Evolutionary conservation across 2,797 vertebrate genomes (phyloP).

Genomic region (Spea hammondii): DNA sequence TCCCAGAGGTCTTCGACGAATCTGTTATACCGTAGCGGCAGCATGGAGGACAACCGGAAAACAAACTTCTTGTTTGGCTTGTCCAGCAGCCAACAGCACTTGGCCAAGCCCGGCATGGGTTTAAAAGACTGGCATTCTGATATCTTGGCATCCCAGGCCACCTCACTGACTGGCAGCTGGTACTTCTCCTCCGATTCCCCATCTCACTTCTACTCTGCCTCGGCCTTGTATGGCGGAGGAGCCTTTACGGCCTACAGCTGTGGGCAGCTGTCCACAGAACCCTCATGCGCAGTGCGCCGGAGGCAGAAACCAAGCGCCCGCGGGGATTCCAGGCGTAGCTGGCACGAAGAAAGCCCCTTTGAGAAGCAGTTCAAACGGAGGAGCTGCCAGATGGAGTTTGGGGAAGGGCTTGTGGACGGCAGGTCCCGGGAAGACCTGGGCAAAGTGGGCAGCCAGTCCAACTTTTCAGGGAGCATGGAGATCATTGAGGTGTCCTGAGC

Average conservation of each 20-base stretch:
- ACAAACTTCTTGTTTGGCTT: slow-evolving; percentile 80
- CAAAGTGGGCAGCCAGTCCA: slow-evolving; percentile 80
- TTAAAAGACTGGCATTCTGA: slow-evolving; percentile 95
- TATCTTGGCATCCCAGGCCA: slow-evolving; percentile 78
- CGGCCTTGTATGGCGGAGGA: slow-evolving; percentile 69
- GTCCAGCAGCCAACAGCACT: slow-evolving; percentile 84
- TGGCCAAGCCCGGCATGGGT: slow-evolving; percentile 71
- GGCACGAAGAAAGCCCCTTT: slow-evolving; percentile 95
- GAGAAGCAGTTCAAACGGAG: slow-evolving; percentile 95
- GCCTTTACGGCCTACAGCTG: slow-evolving; percentile 73
- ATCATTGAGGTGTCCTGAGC: slow-evolving; percentile 93
- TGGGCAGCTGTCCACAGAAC: slow-evolving; percentile 73
- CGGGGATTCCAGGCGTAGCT: slow-evolving; percentile 86
- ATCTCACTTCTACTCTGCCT: slow-evolving; percentile 82
- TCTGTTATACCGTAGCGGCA: slow-evolving; percentile 79
- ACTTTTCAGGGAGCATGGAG: slow-evolving; percentile 95
- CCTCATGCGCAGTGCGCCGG: slow-evolving; percentile 74
- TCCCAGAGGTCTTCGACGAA: slow-evolving; percentile 58
- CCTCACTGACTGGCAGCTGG: slow-evolving; percentile 79
- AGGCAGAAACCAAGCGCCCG: slow-evolving; percentile 73
- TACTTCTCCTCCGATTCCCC: slow-evolving; percentile 83
- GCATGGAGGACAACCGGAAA: slow-evolving; percentile 77
- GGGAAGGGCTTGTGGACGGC: slow-evolving; percentile 77
- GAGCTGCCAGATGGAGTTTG: slow-evolving; percentile 97
- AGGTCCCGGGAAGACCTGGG: slow-evolving; percentile 81